Base-by-base conservation (phyloP, 1,140 invertebrate species). In the Aphelinus certus region DNA sequence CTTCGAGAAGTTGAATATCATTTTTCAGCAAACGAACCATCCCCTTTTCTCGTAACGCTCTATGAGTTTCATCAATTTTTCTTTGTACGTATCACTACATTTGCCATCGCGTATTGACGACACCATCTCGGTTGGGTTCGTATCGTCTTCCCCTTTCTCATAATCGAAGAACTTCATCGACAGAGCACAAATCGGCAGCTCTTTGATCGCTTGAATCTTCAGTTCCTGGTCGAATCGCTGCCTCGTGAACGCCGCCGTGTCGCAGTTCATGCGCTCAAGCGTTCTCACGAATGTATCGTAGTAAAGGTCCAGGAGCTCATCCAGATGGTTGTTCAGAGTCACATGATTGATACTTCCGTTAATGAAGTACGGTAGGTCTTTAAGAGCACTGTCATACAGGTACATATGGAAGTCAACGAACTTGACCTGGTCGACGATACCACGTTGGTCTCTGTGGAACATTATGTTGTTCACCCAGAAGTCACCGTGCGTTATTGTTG, bases 391-490 rank as follows among this genome's bases (percentile, higher is more conserved):
- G 26, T 3, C 5, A 1, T 7, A 0, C 3, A n/a, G 53, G 0
- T 10, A 1, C 7, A 64, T 47, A 26, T 75, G 73, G 42, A 69
- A 75, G 49, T 75, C 73, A 10, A 75, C 10, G 26, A 75, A 70
- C 42, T 75, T 75, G 26, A 75, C 26, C 2, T 55, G 2, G 3
- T 69, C 60, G 9, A 48, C 57, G 0, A 89, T 84, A 2, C 71
- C 48, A 78, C 87, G 51, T 7, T 1, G 77, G 78, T 87, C 79
- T 7, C 80, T 66, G 3, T 83, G 83, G 61, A 88, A 88, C 84
- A 93, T 88, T 1, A 92, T 87, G 77, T 93, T 93, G 77, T 91
- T 92, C 5, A 88, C 85, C 92, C 91, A 92, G 58, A 91, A 88
- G 81, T 93, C 92, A 0, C 88, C 84, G 67, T 92, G 92, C 3